phyloP scores from a whole-genome alignment of 2,888 invertebrate species.

The Plebejus argus region DNA sequence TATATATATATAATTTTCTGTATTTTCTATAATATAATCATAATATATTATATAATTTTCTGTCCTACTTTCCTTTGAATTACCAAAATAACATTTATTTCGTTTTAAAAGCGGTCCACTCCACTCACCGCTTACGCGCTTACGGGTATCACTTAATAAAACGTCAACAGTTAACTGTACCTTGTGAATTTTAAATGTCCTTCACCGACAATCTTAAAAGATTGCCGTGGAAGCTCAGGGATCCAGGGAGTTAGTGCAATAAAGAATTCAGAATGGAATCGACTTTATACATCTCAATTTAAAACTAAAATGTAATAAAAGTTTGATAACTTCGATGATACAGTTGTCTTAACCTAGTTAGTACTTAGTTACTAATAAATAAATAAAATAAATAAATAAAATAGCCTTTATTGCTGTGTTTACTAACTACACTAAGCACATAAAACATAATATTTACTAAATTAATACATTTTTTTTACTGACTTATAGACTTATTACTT shows the following conservation, averaged over 20 bases:
- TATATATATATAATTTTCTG: too few species aligned
- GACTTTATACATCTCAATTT: slow-evolving; percentile 19
- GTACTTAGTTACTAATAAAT: background rate
- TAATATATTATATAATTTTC: background rate
- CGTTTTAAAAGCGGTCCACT: background rate
- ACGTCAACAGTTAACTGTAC: background rate
- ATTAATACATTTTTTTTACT: too few species aligned
- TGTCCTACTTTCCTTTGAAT: background rate
- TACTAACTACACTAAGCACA: too few species aligned
- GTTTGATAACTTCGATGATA: background rate
- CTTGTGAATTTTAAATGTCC: slow-evolving; percentile 21
- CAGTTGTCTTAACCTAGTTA: background rate
- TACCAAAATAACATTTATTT: background rate
- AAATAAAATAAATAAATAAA: too few species aligned
- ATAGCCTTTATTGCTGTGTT: too few species aligned
- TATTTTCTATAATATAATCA: too few species aligned
- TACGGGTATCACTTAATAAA: background rate
- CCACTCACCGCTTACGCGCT: background rate
- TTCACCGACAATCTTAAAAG: slow-evolving; percentile 28
- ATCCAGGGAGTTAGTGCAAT: slow-evolving; percentile 6
- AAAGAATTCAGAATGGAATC: slow-evolving; percentile 12
- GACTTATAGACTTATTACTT: too few species aligned
- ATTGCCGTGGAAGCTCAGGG: slow-evolving; percentile 8
- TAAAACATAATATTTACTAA: too few species aligned
- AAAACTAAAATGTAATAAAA: slow-evolving; percentile 11